Evolutionary conservation across 30 jellyfish, hydroid and myxozoan species (phyloP).

Genomic region (Morbakka virulenta): DNA sequence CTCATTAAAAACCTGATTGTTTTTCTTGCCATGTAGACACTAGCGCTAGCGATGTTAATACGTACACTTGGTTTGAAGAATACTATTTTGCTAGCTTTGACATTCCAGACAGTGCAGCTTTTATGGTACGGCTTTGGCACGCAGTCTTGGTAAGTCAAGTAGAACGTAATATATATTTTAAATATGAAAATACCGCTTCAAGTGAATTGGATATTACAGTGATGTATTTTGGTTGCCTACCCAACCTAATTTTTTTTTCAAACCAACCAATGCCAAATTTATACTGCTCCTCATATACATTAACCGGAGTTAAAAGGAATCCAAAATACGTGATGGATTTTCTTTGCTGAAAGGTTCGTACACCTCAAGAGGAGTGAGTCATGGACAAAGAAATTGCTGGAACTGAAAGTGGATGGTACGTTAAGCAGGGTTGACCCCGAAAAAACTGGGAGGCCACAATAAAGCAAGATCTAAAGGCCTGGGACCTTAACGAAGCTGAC

Average conservation of each 20-base stretch:
- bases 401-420: too few relatives aligned
- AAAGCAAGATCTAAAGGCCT: too few relatives aligned
- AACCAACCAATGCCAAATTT: neutral
- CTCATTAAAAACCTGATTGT: neutral
- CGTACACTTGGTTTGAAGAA: slow-evolving; percentile 88
- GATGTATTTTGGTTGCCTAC: neutral
- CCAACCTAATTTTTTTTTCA: neutral
- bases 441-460: too few relatives aligned
- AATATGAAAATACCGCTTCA: neutral
- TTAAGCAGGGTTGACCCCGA: too few relatives aligned
- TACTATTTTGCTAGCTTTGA: slow-evolving; percentile 64
- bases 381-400: too few relatives aligned
- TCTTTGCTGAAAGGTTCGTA: too few relatives aligned
- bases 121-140: slow-evolving; percentile 98
- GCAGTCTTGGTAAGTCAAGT: slow-evolving; percentile 71
- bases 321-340: too few relatives aligned
- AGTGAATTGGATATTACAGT: neutral
- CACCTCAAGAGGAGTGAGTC: too few relatives aligned
- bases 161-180: neutral
- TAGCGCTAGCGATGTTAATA: slow-evolving; percentile 78
- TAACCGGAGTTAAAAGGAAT: too few relatives aligned
- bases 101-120: slow-evolving; percentile 88
- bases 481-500: too few relatives aligned
- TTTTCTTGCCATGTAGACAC: slow-evolving; percentile 56
- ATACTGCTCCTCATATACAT: neutral